Evolutionary conservation across 2,113 vertebrate species (phyloP), one percentile per base, ranked within the genome.

Genomic region (Gadus chalcogrammus): DNA sequence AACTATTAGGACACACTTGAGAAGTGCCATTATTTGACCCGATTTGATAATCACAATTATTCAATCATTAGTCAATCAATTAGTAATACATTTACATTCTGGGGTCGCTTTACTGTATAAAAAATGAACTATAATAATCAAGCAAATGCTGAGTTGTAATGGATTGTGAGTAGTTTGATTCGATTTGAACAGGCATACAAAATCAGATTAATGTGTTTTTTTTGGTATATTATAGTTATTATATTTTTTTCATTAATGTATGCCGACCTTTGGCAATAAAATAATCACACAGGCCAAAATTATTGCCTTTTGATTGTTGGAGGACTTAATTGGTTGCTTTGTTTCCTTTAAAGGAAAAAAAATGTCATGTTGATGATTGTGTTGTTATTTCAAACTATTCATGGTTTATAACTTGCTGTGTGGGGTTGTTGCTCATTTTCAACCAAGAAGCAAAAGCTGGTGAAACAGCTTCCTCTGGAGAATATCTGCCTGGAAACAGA

Each of bases 401-500:
- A 35, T 35, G 31, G 31, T 35, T 35, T 35, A 1, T 48, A 9
- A 59, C n/a, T 59, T 59, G 1, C 3, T 64, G 2, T 56, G 64
- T 15, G 31, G 31, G 15, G 72, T 56, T 1, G 72, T 60, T 82
- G n/a, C 69, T 27, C 64, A 12, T 82, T 15, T n/a, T 82, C 68
- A 75, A 86, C 82, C 82, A 95, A 98, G 96, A 98, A 98, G 94
- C 96, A 98, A 91, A 98, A 97, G 81, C 94, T 99, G 59, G 95
- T 98, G 84, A 96, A 96, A 73, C 92, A 94, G 87, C 74, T 99
- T 70, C 97, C 97, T 2, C 87, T 99, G 67, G 96, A 96, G 80
- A 94, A 84, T 78, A 92, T 99, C 68, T 98, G 96, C 76, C 90
- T 99, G 70, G 96, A 99, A 91, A 98, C 96, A 0, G 97, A 99